phyloP scores from a whole-genome alignment of 2,113 vertebrate genomes.

The Trachemys scripta region DNA sequence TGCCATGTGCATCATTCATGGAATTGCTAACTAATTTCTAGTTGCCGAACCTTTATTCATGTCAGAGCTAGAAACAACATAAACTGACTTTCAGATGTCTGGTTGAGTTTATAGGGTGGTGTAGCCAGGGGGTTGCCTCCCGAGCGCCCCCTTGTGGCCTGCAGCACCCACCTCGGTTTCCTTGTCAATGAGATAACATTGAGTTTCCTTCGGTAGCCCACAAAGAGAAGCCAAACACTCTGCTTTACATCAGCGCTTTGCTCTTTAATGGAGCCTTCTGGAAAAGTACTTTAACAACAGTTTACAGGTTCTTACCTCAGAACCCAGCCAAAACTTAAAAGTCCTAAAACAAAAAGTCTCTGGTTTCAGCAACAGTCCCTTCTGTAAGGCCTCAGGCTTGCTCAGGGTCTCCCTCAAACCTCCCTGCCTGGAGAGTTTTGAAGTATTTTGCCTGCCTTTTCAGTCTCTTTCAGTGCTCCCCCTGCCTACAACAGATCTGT shows the following conservation, averaged over 20 bases:
- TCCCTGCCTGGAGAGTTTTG: not conserved
- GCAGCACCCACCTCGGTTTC: not conserved
- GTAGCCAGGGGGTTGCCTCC: not conserved
- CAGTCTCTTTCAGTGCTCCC: not conserved
- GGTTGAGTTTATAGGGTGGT: not conserved
- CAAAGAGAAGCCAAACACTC: not conserved
- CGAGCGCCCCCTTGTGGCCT: not conserved
- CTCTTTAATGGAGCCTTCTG: not conserved
- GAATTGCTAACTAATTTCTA: not conserved
- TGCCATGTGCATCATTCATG: not conserved
- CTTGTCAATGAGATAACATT: not conserved
- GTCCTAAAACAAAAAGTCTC: not conserved
- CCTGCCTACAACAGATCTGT: not conserved
- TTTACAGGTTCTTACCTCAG: not conserved
- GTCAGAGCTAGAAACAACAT: not conserved
- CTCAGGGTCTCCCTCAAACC: not conserved
- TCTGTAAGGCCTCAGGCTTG: not conserved
- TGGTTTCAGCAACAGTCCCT: not conserved
- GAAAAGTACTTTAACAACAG: not conserved
- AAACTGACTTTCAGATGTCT: not conserved
- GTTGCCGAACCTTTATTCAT: not conserved
- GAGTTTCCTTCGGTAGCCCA: not conserved
- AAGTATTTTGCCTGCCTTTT: not conserved
- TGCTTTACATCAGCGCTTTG: not conserved
- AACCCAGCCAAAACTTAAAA: not conserved